Base-by-base conservation (phyloP, 2,113 vertebrate species). In the Blennius ocellaris region DNA sequence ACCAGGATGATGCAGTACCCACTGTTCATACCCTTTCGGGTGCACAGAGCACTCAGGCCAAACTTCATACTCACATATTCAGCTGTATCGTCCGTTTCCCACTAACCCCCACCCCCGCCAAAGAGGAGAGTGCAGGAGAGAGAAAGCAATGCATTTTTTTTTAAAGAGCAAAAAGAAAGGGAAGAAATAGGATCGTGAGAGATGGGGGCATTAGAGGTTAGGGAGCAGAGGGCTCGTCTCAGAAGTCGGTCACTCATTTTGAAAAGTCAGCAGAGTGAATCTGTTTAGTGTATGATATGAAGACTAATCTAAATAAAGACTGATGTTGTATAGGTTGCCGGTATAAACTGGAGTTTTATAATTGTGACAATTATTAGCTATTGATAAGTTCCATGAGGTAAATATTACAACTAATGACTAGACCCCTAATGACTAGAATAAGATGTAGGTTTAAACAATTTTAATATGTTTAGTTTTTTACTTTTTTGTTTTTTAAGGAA, bases 71-170 rank as follows among this genome's bases (percentile, higher is more conserved):
- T 99, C 91, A 99, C 98, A 51, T 99, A 99, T 95, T 99, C 97
- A 60, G 97, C 97, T 53, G 96, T 98, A 92, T 98, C 96, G 92
- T 99, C 98, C 89, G 88, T 98, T 95, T 98, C 98, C 97, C 97
- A 99, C 98, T 99, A 96, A 93, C 92, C 89, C 93, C 76, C 80
- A n/a, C n/a, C 76, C 80, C 21, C 21, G 66, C 84, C 86, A 90
- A 89, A 87, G 89, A 93, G 92, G 93, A 93, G 94, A 92, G 92
- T 69, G 88, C 60, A 80, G 84, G 91, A 90, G 89, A 90, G 89
- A 83, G 83, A 90, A 67, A 86, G 86, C 65, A 65, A 72, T 66
- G 74, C 21, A 30, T 91, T 85, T 93, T 74, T 76, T 87, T 93
- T 84, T 85, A 93, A 89, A 84, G 50, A 76, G 54, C 76, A 63